phyloP scores from a whole-genome alignment of 2,797 vertebrate species.

The Danio albolineatus region DNA sequence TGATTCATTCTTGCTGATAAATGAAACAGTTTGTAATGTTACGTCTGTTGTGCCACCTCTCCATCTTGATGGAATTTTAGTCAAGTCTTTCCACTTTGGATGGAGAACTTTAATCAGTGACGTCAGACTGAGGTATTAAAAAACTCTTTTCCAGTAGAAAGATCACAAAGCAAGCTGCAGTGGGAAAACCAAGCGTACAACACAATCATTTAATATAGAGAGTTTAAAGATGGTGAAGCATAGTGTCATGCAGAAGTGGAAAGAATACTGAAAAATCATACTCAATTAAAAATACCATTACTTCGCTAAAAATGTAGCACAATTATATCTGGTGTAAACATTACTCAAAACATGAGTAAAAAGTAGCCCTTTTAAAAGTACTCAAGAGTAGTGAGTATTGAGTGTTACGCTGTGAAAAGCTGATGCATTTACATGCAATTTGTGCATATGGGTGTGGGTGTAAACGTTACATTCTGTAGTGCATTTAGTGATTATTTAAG shows the following conservation, averaged over 20 bases:
- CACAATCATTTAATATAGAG: neutral
- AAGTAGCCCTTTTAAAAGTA: too few species aligned
- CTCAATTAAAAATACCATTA: too few species aligned
- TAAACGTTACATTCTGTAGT: too few species aligned
- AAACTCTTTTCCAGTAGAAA: neutral
- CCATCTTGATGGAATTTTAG: neutral
- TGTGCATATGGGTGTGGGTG: too few species aligned
- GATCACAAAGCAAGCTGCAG: neutral
- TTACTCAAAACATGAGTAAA: too few species aligned
- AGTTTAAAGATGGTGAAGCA: neutral
- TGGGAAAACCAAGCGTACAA: neutral
- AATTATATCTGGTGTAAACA: too few species aligned
- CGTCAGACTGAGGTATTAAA: constrained; percentile 7
- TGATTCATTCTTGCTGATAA: constrained; percentile 34
- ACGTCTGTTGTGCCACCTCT: neutral
- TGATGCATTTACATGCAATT: too few species aligned
- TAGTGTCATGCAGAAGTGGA: neutral
- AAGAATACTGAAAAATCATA: too few species aligned
- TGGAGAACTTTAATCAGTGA: neutral
- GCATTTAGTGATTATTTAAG: too few species aligned
- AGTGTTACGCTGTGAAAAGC: too few species aligned
- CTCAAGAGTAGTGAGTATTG: too few species aligned
- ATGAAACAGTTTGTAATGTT: constrained; percentile 7
- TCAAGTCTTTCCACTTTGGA: neutral
- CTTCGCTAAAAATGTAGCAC: too few species aligned